Conservation (phyloP, 2,113 vertebrate species). For the Phalacrocorax pelagicus region DNA sequence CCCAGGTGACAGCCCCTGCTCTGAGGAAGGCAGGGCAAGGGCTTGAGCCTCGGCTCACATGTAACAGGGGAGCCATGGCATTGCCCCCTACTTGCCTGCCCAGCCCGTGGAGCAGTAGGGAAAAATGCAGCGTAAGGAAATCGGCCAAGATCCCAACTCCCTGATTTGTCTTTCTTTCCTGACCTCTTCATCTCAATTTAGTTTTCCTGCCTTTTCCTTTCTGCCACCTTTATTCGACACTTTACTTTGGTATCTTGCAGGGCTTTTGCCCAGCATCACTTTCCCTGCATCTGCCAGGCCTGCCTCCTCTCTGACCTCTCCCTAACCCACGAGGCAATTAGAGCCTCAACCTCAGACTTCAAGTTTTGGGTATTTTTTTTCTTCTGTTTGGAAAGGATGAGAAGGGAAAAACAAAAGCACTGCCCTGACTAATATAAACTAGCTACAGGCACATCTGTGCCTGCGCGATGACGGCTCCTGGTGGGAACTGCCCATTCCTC, state of each 20-base stretch:
- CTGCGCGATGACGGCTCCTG: background rate
- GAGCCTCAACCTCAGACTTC: conserved; percentile 1
- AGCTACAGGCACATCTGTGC: background rate
- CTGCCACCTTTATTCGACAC: background rate
- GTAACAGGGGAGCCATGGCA: background rate
- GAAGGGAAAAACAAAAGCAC: conserved; percentile 33
- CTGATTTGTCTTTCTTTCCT: background rate
- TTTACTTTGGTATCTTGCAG: background rate
- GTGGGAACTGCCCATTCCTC: background rate
- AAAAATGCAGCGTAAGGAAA: background rate
- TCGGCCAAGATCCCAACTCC: background rate
- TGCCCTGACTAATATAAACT: background rate
- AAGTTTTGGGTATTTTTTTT: background rate
- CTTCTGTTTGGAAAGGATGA: background rate
- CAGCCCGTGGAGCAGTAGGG: background rate
- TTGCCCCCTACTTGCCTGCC: background rate
- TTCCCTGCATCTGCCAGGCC: accelerated
- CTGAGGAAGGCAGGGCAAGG: background rate
- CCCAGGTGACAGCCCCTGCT: background rate
- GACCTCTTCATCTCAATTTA: background rate
- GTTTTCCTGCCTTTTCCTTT: background rate
- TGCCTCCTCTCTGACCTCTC: background rate
- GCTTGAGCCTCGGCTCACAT: background rate
- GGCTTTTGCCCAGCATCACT: background rate
- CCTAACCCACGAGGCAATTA: background rate